Evolutionary conservation across 35 echinoderm and acorn worm genomes (phyloP).

Genomic region (Lytechinus pictus): DNA sequence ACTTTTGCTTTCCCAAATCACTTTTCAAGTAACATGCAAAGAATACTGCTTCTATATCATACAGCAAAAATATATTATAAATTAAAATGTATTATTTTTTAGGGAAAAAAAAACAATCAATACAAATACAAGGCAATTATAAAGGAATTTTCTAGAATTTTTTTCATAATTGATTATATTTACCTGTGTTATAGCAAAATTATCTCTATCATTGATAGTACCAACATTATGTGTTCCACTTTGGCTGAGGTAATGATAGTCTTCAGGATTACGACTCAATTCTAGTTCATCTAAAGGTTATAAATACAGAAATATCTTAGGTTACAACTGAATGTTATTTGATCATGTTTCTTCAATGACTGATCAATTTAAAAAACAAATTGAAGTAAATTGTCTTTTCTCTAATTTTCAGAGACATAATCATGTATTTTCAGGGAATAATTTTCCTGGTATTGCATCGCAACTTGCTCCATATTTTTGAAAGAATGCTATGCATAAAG

Average conservation of each 20-base stretch:
- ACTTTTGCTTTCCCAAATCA: background rate
- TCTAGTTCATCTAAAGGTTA: conserved; percentile 76
- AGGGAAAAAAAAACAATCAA: background rate
- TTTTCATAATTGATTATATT: background rate
- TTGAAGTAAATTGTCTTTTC: no score
- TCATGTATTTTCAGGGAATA: no score
- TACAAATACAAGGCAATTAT: background rate
- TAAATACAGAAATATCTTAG: background rate
- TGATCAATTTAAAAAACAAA: no score
- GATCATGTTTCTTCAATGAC: no score
- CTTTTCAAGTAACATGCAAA: background rate
- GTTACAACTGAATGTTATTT: background rate
- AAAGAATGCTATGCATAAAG: no score
- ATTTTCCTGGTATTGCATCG: no score
- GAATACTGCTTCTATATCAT: background rate
- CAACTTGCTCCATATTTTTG: no score
- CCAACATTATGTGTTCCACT: conserved; percentile 54
- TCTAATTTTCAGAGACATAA: no score
- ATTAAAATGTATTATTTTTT: background rate
- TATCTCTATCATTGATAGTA: conserved; percentile 82
- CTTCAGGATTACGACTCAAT: conserved; percentile 66
- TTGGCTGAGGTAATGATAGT: conserved; percentile 83
- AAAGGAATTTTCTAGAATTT: background rate
- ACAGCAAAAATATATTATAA: background rate
- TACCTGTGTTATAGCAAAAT: conserved; percentile 93